These are phyloP conservation scores for Hoplostethus atlanticus DNA, from an alignment of 2,797 vertebrate genomes.

Conservation along the genomic window DNA sequence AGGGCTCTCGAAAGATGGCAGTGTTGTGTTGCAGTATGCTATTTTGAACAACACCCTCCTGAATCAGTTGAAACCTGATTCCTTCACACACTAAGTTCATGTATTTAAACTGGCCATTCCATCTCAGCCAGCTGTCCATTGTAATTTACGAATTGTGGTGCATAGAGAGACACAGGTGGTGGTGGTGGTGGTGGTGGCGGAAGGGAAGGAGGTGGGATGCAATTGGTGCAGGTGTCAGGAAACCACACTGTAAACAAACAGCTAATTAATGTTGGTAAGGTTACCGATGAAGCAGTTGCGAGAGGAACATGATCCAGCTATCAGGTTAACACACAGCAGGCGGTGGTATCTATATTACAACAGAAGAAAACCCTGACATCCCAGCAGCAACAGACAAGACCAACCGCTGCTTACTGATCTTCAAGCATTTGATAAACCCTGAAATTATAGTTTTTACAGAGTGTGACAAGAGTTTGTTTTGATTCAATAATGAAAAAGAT, in stretches of 20 bases:
- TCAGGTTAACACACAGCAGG: slow-evolving; percentile 40
- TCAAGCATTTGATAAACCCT: neutral
- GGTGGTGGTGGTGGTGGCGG: neutral
- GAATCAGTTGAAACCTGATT: neutral
- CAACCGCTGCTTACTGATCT: slow-evolving; percentile 3
- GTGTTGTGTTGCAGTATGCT: slow-evolving; percentile 2
- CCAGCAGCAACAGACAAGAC: slow-evolving; percentile 7
- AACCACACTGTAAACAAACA: slow-evolving; percentile 14
- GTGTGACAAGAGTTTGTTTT: neutral
- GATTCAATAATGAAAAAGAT: neutral
- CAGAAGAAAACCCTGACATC: neutral
- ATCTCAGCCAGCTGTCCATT: neutral
- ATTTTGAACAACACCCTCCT: neutral
- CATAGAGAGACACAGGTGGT: slow-evolving; percentile 1
- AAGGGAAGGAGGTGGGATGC: too few species aligned
- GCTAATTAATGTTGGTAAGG: slow-evolving; percentile 33
- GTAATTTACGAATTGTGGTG: slow-evolving; percentile 14
- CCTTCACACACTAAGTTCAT: neutral
- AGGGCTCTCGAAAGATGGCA: neutral
- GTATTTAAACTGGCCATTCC: slow-evolving; percentile 1
- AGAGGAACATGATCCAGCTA: slow-evolving; percentile 47
- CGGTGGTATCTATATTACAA: slow-evolving; percentile 7
- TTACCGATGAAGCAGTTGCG: slow-evolving; percentile 8
- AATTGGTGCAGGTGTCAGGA: slow-evolving; percentile 1
- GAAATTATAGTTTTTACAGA: neutral